A percentile compares a stretch with the other conserved stretches of the same genome.
These are phyloP conservation scores for Helobdella robusta DNA, from an alignment of 2,888 invertebrate genomes.

Conservation along the genomic window DNA sequence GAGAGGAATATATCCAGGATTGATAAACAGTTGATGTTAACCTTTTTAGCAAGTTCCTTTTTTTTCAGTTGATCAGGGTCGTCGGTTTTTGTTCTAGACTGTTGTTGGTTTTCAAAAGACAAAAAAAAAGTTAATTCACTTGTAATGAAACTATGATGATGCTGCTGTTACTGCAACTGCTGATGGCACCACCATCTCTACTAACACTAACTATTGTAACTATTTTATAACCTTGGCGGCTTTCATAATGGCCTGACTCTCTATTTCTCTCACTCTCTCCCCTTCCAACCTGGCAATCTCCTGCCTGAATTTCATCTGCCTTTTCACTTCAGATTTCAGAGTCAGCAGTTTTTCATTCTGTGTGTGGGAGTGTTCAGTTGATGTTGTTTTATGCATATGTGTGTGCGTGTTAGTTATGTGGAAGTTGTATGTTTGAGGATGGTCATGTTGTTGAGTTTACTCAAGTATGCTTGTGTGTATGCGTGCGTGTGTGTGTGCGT, in stretches of 20 bases:
- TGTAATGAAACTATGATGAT: no score
- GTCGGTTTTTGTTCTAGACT: conserved; percentile 77
- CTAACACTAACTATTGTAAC: no score
- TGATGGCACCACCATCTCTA: no score
- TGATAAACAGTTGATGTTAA: conserved; percentile 40
- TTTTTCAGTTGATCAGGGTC: conserved; percentile 95
- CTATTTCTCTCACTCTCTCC: conserved; percentile 85
- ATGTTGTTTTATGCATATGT: no score
- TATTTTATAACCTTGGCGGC: conserved; percentile 75
- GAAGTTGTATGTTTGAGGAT: no score
- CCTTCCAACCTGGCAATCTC: conserved; percentile 87
- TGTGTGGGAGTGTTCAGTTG: no score
- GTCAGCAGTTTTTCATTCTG: no score
- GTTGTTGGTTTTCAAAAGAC: conserved; percentile 30
- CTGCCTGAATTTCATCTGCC: conserved; percentile 91
- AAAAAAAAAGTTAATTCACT: not conserved
- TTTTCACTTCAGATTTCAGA: conserved; percentile 74
- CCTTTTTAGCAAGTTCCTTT: conserved; percentile 82
- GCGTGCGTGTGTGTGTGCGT: no score
- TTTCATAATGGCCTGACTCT: conserved; percentile 80
- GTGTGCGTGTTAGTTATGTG: no score
- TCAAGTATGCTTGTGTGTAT: no score
- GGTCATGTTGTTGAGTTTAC: no score
- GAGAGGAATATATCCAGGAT: not conserved
- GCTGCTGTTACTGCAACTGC: no score